Conservation (phyloP, 1,140 invertebrate genomes). For the Sycobia sp. region DNA sequence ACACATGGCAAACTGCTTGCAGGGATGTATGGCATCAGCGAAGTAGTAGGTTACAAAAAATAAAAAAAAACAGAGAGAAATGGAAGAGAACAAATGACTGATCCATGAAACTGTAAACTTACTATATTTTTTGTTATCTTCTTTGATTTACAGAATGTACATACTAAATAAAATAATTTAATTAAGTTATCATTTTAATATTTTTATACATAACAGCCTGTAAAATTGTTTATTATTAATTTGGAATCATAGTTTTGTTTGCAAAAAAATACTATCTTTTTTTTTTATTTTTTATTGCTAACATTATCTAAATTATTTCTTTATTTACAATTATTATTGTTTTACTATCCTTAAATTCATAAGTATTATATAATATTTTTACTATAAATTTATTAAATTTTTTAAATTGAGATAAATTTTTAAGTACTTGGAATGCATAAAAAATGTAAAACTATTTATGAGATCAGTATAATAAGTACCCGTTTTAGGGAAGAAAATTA, state of each 20-base stretch:
- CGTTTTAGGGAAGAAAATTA: too few species aligned
- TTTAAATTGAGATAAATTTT: neutral
- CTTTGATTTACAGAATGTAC: neutral
- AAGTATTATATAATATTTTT: neutral
- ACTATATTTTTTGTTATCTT: conserved; percentile 7
- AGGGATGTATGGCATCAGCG: conserved; percentile 76
- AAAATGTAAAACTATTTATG: neutral
- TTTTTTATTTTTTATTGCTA: neutral
- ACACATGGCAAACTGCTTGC: conserved; percentile 69
- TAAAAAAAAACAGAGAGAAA: conserved; percentile 39
- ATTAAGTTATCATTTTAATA: neutral
- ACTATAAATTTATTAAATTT: neutral
- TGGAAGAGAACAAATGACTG: conserved; percentile 7
- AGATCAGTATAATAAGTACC: neutral
- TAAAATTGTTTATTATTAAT: too few species aligned
- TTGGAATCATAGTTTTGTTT: too few species aligned
- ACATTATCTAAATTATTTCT: neutral
- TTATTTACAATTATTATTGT: neutral
- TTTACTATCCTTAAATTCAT: neutral
- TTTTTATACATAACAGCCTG: neutral
- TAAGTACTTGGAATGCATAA: neutral
- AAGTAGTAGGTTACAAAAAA: conserved; percentile 63
- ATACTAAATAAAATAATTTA: conserved; percentile 23
- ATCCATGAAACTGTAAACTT: conserved; percentile 2
- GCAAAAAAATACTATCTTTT: neutral